Evolutionary conservation across 2,888 invertebrate genomes (phyloP), one percentile per base, ranked within the genome.

Genomic region (Entomobrya proxima): DNA sequence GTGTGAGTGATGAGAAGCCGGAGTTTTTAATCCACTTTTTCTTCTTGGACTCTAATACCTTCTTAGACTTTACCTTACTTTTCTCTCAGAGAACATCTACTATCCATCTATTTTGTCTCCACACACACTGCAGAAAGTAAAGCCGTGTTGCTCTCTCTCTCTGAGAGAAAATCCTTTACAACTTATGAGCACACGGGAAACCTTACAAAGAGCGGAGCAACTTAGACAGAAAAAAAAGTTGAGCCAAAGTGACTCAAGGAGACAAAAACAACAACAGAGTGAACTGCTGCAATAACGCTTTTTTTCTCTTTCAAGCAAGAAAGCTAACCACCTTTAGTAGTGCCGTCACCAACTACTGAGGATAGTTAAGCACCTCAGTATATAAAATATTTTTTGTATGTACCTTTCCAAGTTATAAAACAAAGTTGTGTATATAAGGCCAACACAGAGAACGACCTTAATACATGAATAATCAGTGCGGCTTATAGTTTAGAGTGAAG

Each of bases 21-120:
- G 88, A 89, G 88, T 89, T 89, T 88, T 88, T 89, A 89, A 89
- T 89, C 89, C 89, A 88, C 88, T 88, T 89, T 88, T 87, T 88
- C 87, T 85, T 85, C 58, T 77, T 55, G 75, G 75, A 75, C 50
- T 44, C 44, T 52, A 67, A 67, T 67, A 40, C 67, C 67, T 40
- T 67, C 67, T 67, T 40, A 67, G 37, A 67, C 67, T 67, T 67
- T 24, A 67, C 67, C 40, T 67, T 24, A 5, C 24, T 67, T 40
- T 40, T 32, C 50, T 72, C n/a, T 5, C 6, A 21, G 15, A 5
- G 32, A 24, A 11, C 27, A 55, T 69, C 24, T 24, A 69, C 40
- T 32, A 40, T 40, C 55, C 21, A 58, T 40, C 37, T 76, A 52
- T 55, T 40, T 37, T 58, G n/a, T 32, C 61, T 81, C 35, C 64